phyloP scores from a whole-genome alignment of 2,888 invertebrate species.

The Mylabris sibirica region DNA sequence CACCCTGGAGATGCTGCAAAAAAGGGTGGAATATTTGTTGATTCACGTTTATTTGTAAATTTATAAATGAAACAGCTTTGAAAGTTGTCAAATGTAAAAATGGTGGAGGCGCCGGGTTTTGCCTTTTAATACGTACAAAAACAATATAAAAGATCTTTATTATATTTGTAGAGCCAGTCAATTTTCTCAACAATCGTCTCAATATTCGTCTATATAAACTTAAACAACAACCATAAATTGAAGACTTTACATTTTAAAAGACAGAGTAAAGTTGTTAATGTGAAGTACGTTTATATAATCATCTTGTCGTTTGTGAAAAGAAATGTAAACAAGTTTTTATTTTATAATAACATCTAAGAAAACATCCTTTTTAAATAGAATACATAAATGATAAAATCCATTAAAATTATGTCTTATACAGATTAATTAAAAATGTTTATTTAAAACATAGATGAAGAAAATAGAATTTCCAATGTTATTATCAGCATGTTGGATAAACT shows the following conservation, averaged over 20 bases:
- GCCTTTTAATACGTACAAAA: too few species aligned
- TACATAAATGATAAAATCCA: neutral
- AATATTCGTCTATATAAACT: neutral
- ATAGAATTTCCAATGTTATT: neutral
- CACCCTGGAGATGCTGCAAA: neutral
- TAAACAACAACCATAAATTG: neutral
- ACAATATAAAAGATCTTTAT: neutral
- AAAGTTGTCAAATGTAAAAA: too few species aligned
- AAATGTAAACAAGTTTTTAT: neutral
- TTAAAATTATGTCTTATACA: neutral
- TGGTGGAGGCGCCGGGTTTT: neutral
- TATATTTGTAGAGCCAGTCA: neutral
- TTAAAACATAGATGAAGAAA: neutral
- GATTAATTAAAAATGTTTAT: neutral
- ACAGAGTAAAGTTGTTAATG: neutral
- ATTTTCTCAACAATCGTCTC: neutral
- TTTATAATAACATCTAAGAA: neutral
- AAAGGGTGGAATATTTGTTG: neutral
- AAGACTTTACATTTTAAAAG: neutral
- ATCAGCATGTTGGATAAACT: slow-evolving; percentile 3
- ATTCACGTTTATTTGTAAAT: neutral
- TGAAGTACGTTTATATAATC: neutral
- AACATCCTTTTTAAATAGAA: neutral
- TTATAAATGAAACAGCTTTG: too few species aligned
- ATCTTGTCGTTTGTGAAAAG: neutral